Percentiles rank a stretch among this genome's conserved stretches.
Conservation (phyloP, 2,888 invertebrate species). For the Abscondita cerata region DNA sequence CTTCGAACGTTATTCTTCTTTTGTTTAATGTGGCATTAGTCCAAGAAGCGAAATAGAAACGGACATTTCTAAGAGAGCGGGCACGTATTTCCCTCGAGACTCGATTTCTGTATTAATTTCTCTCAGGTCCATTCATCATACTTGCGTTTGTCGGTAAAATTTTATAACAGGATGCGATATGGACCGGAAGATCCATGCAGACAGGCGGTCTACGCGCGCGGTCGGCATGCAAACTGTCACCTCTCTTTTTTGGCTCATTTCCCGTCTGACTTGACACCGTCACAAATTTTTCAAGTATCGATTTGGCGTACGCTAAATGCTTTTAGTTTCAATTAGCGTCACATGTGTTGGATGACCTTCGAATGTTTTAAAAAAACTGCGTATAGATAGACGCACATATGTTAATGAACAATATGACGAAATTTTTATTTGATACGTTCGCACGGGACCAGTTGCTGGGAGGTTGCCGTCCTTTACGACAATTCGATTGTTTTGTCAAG, state of each 20-base stretch:
- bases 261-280: constrained; percentile 31
- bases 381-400: too few species aligned
- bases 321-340: too few species aligned
- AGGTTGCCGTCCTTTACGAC: too few species aligned
- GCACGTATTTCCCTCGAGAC: not conserved
- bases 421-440: too few species aligned
- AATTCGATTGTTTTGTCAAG: too few species aligned
- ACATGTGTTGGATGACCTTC: too few species aligned
- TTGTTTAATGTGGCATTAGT: constrained; percentile 1
- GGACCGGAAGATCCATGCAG: constrained; percentile 39
- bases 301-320: too few species aligned
- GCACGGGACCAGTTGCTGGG: too few species aligned
- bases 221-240: constrained; percentile 35
- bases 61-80: not conserved
- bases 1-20: not conserved
- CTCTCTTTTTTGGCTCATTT: constrained; percentile 30
- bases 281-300: constrained; percentile 17
- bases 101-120: not conserved
- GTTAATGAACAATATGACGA: too few species aligned
- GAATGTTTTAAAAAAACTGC: too few species aligned
- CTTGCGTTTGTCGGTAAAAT: not conserved
- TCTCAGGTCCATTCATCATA: not conserved
- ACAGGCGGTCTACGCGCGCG: constrained; percentile 40
- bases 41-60: not conserved
- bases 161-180: constrained; percentile 37